Evolutionary conservation across 1,140 invertebrate species (phyloP).

Genomic region (Hycleus phaleratus): DNA sequence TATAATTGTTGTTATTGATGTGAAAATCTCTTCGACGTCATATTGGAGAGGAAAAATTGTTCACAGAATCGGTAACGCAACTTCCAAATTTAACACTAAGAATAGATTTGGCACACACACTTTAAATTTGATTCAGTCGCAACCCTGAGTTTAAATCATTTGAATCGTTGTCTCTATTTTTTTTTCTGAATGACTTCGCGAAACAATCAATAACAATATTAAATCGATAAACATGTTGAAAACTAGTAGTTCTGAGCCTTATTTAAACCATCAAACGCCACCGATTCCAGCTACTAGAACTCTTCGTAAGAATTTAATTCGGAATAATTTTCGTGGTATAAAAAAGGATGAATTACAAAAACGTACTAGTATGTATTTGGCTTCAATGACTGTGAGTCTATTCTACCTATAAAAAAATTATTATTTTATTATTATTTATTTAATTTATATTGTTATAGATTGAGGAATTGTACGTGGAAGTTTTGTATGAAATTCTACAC

Average conservation of each 20-base stretch:
- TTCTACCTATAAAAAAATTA: not conserved
- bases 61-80: conserved; percentile 6
- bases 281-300: conserved; percentile 4
- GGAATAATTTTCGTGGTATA: conserved; percentile 64
- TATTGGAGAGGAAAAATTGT: no score
- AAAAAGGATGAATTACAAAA: conserved; percentile 64
- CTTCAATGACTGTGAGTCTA: conserved; percentile 66
- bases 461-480: conserved; percentile 86
- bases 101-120: conserved; percentile 16
- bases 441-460: conserved; percentile 49
- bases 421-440: not conserved
- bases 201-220: no score
- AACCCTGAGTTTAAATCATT: conserved; percentile 3
- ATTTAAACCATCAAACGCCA: conserved; percentile 19
- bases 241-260: conserved; percentile 22
- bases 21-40: no score
- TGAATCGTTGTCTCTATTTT: not conserved
- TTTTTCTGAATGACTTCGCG: not conserved
- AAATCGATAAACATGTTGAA: conserved; percentile 17
- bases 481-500: conserved; percentile 87
- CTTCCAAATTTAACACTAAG: conserved; percentile 5
- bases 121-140: conserved; percentile 16
- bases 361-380: conserved; percentile 59
- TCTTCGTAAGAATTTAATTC: conserved; percentile 24
- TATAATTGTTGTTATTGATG: no score